Conservation (phyloP, 2,797 vertebrate genomes). For the Arnoldichthys spilopterus region DNA sequence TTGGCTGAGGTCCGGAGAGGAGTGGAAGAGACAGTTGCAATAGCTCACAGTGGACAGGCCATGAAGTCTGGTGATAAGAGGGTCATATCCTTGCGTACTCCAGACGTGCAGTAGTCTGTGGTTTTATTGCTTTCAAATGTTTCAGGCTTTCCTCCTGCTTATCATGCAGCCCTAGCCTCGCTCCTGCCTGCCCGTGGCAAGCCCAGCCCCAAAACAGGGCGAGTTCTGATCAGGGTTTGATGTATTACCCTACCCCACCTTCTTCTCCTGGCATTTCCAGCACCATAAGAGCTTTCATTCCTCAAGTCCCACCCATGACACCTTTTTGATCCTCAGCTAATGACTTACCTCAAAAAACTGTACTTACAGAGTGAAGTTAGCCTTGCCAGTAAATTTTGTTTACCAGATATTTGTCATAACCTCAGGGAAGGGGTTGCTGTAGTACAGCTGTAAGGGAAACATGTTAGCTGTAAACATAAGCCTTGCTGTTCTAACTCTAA, state of each 20-base stretch:
- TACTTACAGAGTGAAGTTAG: background rate
- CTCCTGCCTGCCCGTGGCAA: background rate
- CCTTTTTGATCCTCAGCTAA: slow-evolving; percentile 35
- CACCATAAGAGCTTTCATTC: slow-evolving; percentile 24
- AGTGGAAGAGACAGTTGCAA: slow-evolving; percentile 59
- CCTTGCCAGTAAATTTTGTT: background rate
- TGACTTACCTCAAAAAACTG: slow-evolving; percentile 20
- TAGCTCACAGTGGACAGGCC: slow-evolving; percentile 64
- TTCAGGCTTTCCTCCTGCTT: slow-evolving; percentile 15
- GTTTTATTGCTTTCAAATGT: slow-evolving; percentile 15
- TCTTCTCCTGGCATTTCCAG: slow-evolving; percentile 20
- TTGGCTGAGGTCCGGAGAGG: slow-evolving; percentile 62
- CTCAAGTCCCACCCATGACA: slow-evolving; percentile 21
- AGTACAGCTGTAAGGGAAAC: background rate
- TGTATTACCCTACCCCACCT: slow-evolving; percentile 28
- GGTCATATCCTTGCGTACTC: slow-evolving; percentile 24
- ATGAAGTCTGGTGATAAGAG: slow-evolving; percentile 58
- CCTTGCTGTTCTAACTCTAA: background rate
- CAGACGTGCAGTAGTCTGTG: slow-evolving; percentile 26
- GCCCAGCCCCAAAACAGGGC: background rate
- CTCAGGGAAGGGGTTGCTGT: background rate
- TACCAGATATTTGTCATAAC: background rate
- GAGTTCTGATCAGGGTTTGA: slow-evolving; percentile 18
- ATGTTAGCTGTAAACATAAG: slow-evolving; percentile 1
- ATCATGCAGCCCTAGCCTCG: slow-evolving; percentile 20